Percentiles rank a stretch among this genome's conserved stretches.
Conservation (phyloP, 2,113 vertebrate species). For the Peromyscus californicus region DNA sequence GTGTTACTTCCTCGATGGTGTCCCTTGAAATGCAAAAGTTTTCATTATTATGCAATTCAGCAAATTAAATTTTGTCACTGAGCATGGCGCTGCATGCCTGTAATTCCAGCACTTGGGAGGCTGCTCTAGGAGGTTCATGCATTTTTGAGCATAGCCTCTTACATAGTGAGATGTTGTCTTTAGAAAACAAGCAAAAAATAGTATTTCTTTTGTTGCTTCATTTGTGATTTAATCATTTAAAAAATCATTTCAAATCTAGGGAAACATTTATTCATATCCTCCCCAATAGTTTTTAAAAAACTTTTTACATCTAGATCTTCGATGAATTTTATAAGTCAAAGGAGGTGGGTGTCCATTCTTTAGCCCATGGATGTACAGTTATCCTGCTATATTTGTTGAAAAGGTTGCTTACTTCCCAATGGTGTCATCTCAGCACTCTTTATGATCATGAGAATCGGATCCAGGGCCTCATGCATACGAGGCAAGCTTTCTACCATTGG, state of each 20-base stretch:
- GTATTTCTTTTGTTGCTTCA: background rate
- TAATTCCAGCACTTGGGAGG: background rate
- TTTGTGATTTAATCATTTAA: background rate
- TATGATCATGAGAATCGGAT: background rate
- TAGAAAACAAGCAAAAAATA: background rate
- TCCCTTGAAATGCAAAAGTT: background rate
- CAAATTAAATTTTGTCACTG: background rate
- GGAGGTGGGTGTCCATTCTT: conserved; percentile 6
- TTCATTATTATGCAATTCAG: background rate
- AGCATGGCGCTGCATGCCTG: background rate
- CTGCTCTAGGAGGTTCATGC: background rate
- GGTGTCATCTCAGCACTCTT: background rate
- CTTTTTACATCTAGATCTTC: conserved; percentile 3
- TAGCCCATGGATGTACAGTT: background rate
- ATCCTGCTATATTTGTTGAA: conserved; percentile 10
- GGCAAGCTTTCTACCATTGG: background rate
- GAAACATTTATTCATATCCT: background rate
- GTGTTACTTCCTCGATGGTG: background rate
- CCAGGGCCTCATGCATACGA: background rate
- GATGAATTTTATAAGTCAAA: background rate
- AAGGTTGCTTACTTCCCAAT: background rate
- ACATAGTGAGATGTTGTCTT: background rate
- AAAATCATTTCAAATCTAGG: conserved; percentile 9
- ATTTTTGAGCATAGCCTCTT: background rate
- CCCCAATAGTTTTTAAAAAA: background rate